Evolutionary conservation across 2,797 vertebrate species (phyloP), one percentile per base, ranked within the genome.

Genomic region (Oreortyx pictus): DNA sequence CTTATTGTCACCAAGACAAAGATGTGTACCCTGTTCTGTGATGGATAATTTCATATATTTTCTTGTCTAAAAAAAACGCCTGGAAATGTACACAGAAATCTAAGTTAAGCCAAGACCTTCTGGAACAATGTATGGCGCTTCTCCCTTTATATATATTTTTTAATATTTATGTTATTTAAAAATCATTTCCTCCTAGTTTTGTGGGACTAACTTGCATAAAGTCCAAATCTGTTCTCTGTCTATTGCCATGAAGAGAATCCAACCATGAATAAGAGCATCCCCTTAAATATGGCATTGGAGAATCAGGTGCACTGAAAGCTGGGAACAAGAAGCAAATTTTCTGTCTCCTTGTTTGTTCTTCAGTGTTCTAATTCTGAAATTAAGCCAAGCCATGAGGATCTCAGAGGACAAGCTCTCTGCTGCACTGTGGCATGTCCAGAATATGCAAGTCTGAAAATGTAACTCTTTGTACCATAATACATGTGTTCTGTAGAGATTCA

Each of bases 1-100:
- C 66, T 93, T 73, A 70, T 41, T 93, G 68, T 62, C 47, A 88
- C 49, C 35, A 65, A 86, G 88, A 46, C 74, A 74, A 24, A 92
- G 78, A 44, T 3, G 52, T 64, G 59, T 83, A 84, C 76, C 46
- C 6, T 37, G 29, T 37, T 70, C 65, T 82, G 27, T 50, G 35
- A 73, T 82, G 82, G 43, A 65, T 74, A 94, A 86, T n/a, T 29
- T 8, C 41, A 46, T 46, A 1, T n/a, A 39, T 73, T 89, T 89
- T 87, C 46, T 81, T 67, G 8, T 27, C 59, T 73, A 88, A 80
- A 87, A 72, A 85, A 57, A 56, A 7, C 10, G 4, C 0, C 20
- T 64, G 35, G 35, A 73, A 88, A 74, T 12, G 2, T 56, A 75
- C 25, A 6, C 16, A 82, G 77, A 92, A 39, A 3, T 47, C 20